Base-by-base conservation (phyloP, 2,113 vertebrate species). In the Syngnathoides biaculeatus region DNA sequence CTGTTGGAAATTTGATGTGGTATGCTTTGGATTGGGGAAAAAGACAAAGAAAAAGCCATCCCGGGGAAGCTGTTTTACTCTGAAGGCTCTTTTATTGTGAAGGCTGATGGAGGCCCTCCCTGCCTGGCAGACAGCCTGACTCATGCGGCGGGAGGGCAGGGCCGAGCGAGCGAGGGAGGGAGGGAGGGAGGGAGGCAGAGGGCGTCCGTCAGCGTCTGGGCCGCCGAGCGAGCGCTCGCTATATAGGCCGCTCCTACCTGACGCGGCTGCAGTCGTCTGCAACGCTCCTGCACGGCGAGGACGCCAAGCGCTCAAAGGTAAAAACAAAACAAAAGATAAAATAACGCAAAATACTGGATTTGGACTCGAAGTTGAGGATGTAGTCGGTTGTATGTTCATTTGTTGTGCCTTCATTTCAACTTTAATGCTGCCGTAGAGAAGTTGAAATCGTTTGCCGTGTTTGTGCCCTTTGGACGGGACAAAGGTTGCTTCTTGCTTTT, bases 201-300 rank as follows among this genome's bases (percentile, higher is more conserved):
- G 26, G 72, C n/a, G 45, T 83, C 79, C 84, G 82, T 86, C 89
- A 84, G 75, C 47, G 86, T 86, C 82, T 86, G 11, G 26, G 26
- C 26, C 26, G 14, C 55, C 55, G 55, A 57, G 15, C 45, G 45
- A 15, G 26, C 3, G 59, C 5, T 50, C 76, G 72, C 62, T 89
- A 91, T 90, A 91, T 85, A 90, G 84, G 73, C 75, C 45, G 43
- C 77, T 78, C 75, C 63, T 72, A 87, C 85, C 89, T 88, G 87
- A 65, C 72, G 56, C 74, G 24, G 56, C 73, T 65, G 69, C 78
- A 78, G 66, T 39, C 27, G 72, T 68, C 61, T 38, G 7, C 47
- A 19, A 19, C 61, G 22, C 39, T 35, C 11, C 66, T 7, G 39
- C 20, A 22, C 27, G 11, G 40, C n/a, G 22, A 62, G 60, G 30